Evolutionary conservation across 2,113 vertebrate genomes (phyloP), one percentile per base, ranked within the genome.

Genomic region (Coptodon rendalli): DNA sequence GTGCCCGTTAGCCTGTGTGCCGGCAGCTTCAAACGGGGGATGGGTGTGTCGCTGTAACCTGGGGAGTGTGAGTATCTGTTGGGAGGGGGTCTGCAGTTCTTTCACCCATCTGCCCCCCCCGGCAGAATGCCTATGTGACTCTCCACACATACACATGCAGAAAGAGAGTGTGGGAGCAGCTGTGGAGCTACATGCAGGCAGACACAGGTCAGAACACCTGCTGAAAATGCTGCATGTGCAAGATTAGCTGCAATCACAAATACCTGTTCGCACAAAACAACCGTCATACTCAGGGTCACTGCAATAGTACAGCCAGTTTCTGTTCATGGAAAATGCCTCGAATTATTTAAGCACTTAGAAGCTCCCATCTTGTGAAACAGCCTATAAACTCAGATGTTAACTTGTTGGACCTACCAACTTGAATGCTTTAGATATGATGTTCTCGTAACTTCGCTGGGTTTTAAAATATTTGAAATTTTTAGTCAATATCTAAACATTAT

Each of bases 81-180:
- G 53, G 83, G 9, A 83, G 57, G 81, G 85, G 53, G 82, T 34
- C 54, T 66, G 57, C 82, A 86, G 71, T 89, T 89, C 83, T 89
- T 90, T 88, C 86, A 82, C 81, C 93, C 94, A 96, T 96, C 96
- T 96, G 95, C 6, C 3, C 40, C 83, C 87, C 84, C 45, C 12
- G 71, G 36, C 80, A 88, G 36, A 90, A 83, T 68, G 76, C 61
- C 38, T 54, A 76, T 50, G 43, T 78, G 43, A 50, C 5, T 63
- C 34, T 43, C 52, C 6, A 19, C 31, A 27, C 63, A 89, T 80
- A 84, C 48, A 19, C 82, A 81, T 31, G 68, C 27, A 19, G 40
- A 45, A n/a, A 43, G 34, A 19, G 59, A 19, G 59, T 73, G 89
- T n/a, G 87, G 89, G 88, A 90, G 68, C 84, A 88, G 91, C 89